A percentile compares a stretch with the other conserved stretches of the same genome.
Evolutionary conservation across 1,140 invertebrate genomes (phyloP).

Genomic region (Caerostris extrusa): DNA sequence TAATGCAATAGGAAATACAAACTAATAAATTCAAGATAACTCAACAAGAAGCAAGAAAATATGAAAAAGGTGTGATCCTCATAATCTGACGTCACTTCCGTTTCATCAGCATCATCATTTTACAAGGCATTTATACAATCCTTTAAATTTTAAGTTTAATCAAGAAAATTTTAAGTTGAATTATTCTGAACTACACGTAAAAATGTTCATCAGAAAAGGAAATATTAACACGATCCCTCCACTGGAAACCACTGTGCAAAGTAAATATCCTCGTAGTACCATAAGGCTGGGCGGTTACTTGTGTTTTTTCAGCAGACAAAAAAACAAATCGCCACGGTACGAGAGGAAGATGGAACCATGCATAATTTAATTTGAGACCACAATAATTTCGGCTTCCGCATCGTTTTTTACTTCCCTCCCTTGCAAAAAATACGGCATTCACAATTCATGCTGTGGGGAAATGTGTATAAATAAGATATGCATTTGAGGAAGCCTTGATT

Average conservation of each 20-base stretch:
- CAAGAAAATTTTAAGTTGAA: too few species aligned
- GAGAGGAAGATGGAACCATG: slow-evolving; percentile 46
- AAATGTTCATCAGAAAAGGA: background rate
- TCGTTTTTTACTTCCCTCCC: background rate
- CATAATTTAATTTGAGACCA: slow-evolving; percentile 69
- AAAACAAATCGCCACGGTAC: slow-evolving; percentile 1
- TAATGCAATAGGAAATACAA: too few species aligned
- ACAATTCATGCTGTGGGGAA: slow-evolving; percentile 54
- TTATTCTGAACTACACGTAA: too few species aligned
- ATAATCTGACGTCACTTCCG: too few species aligned
- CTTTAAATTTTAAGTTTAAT: too few species aligned
- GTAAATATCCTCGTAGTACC: background rate
- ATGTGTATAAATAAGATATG: slow-evolving; percentile 47
- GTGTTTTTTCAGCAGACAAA: background rate
- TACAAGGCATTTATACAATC: too few species aligned
- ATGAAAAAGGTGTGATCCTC: too few species aligned
- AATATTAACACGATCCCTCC: background rate
- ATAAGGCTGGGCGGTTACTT: background rate
- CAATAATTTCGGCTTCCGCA: slow-evolving; percentile 38
- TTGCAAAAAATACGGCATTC: slow-evolving; percentile 25
- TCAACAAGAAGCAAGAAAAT: too few species aligned
- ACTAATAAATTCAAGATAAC: too few species aligned
- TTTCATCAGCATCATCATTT: too few species aligned
- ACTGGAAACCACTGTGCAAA: background rate
- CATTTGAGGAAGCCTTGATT: slow-evolving; percentile 4